Percentiles rank a stretch among this genome's conserved stretches.
phyloP scores from a whole-genome alignment of 2,888 invertebrate species.

The Pseudeuparius sepicola region DNA sequence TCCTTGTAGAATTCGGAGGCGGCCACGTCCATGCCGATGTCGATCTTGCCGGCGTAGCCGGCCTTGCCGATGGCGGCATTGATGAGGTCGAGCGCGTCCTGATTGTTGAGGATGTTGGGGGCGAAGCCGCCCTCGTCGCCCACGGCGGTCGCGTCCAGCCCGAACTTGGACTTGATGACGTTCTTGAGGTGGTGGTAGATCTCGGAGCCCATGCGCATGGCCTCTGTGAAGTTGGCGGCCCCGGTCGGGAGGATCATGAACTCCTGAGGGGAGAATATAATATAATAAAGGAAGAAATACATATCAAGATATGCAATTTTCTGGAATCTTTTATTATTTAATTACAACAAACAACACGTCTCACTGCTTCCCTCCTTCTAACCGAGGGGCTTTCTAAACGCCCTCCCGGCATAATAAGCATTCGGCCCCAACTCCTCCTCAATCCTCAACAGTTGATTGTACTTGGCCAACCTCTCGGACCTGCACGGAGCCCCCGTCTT shows the following conservation, averaged over 20 bases:
- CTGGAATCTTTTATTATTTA: no score
- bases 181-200: conserved; percentile 95
- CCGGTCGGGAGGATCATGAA: conserved; percentile 52
- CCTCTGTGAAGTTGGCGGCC: conserved; percentile 85
- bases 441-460: conserved; percentile 96
- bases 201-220: conserved; percentile 98
- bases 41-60: conserved; percentile 93
- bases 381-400: conserved; percentile 88
- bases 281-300: conserved; percentile 35
- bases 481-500: conserved; percentile 99
- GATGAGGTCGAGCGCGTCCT: conserved; percentile 83
- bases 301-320: no score
- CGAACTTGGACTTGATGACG: conserved; percentile 91
- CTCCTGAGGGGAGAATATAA: conserved; percentile 70
- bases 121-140: conserved; percentile 99
- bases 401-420: conserved; percentile 92
- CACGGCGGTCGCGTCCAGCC: conserved; percentile 93
- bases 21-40: conserved; percentile 99
- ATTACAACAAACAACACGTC: no score
- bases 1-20: conserved; percentile 94
- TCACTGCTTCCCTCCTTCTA: no score
- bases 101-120: conserved; percentile 94
- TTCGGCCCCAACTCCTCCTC: conserved; percentile 91
- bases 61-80: conserved; percentile 85
- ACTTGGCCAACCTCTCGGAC: conserved; percentile 96